Base-by-base conservation (phyloP, 2,113 vertebrate species). In the Acrocephalus arundinaceus region DNA sequence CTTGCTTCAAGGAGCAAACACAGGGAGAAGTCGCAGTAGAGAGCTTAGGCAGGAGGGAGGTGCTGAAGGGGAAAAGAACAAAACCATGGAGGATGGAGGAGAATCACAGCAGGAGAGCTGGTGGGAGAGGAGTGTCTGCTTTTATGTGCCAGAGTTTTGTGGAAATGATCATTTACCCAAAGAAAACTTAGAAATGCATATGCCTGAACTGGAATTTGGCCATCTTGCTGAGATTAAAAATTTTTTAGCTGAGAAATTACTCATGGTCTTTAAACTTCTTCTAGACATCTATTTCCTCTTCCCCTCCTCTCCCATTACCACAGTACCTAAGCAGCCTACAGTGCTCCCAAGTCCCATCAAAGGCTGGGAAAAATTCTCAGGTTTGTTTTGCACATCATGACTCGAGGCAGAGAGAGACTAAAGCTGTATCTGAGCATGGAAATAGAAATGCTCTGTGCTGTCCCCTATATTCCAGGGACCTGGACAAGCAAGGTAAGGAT, bases 1-100 rank as follows among this genome's bases (percentile, higher is more conserved):
- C 89, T 96, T 80, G 65, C 91, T 94, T 90, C 62, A 77, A 95
- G 88, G 74, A 96, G 95, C 89, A 79, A 93, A 95, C 62, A 5
- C 7, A 11, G n/a, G 45, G 61, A 94, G 81, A 94, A 71, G 95
- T 77, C 6, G 2, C 66, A 87, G 58, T 67, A 2, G 25, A 90
- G 55, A 55, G 71, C 78, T 89, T 57, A 88, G 61, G 93, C 93
- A 94, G 93, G 92, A 93, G 83, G 74, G 71, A 96, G 85, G 59
- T 88, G 95, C 67, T 81, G 86, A 94, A 96, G 76, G 76, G 83
- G 73, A 93, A 92, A 92, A 95, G 86, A 95, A 95, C 66, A 92
- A 93, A 93, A 93, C 81, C 41, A 28, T 4, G 25, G 61, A 90
- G 65, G 25, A 72, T 37, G 45, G n/a, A 62, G 62, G 54, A 78